These are phyloP conservation scores for Mirounga angustirostris DNA, from an alignment of 2,113 vertebrate species.

Conservation along the genomic window DNA sequence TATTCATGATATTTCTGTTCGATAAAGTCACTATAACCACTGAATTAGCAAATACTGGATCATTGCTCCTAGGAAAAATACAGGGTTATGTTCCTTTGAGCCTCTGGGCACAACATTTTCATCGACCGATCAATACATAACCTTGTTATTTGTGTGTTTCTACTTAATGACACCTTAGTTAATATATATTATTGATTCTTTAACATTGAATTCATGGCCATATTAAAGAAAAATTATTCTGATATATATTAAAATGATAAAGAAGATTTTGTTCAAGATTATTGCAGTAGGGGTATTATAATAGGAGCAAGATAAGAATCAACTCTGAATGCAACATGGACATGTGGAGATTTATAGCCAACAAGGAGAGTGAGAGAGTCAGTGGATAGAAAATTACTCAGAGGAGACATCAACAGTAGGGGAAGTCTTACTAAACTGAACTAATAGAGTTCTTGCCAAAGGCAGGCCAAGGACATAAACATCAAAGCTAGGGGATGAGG, in stretches of 20 bases:
- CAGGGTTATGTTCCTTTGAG: neutral
- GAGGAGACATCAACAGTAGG: neutral
- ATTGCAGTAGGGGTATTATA: neutral
- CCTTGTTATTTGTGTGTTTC: neutral
- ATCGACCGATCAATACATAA: neutral
- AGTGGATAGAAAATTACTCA: neutral
- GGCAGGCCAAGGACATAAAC: neutral
- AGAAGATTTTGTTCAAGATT: neutral
- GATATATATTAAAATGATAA: neutral
- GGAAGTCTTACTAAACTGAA: neutral
- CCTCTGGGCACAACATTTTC: neutral
- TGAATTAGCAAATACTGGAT: neutral
- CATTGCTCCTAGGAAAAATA: neutral
- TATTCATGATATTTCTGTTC: neutral
- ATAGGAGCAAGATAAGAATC: neutral
- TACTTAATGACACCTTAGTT: neutral
- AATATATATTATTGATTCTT: neutral
- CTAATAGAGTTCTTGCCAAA: neutral
- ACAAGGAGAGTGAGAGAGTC: neutral
- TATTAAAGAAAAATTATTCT: neutral
- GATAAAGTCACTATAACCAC: neutral
- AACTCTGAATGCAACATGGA: neutral
- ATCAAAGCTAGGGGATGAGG: neutral
- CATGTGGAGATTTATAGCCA: neutral
- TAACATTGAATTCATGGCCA: neutral